phyloP scores from a whole-genome alignment of 1,140 invertebrate species.

The Carcinoscorpius rotundicauda region DNA sequence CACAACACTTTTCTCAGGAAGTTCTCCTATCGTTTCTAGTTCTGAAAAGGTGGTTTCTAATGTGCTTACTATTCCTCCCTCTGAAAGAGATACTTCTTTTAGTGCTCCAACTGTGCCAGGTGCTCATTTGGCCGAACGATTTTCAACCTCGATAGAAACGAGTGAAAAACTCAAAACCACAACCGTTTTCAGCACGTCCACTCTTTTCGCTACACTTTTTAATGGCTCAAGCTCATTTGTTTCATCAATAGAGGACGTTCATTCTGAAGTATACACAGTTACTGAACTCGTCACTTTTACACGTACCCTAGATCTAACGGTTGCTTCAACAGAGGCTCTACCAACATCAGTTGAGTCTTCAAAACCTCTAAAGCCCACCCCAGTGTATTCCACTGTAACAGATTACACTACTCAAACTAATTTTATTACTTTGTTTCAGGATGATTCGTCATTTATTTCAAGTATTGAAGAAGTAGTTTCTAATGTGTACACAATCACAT shows the following conservation, averaged over 20 bases:
- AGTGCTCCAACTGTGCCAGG: neutral
- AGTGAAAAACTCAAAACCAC: conserved; percentile 18
- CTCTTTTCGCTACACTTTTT: conserved; percentile 26
- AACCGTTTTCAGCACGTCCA: conserved; percentile 23
- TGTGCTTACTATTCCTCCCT: conserved; percentile 19
- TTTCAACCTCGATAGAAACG: conserved; percentile 15
- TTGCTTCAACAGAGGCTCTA: no score
- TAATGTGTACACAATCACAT: conserved; percentile 18
- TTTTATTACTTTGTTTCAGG: conserved; percentile 74
- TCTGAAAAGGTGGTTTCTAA: conserved; percentile 55
- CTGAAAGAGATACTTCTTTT: conserved; percentile 4
- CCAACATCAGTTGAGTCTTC: neutral
- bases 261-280: conserved; percentile 22
- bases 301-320: conserved; percentile 9
- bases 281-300: conserved; percentile 21
- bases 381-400: conserved; percentile 14
- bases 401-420: conserved; percentile 44
- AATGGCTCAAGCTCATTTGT: conserved; percentile 24
- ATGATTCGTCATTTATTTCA: conserved; percentile 58
- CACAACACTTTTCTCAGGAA: conserved; percentile 74
- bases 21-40: conserved; percentile 61
- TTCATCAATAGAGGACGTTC: conserved; percentile 25
- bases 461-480: conserved; percentile 59
- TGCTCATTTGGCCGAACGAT: conserved; percentile 9
- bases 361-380: neutral